Conservation (phyloP, 2,113 vertebrate species). For the Calidris pugnax region DNA sequence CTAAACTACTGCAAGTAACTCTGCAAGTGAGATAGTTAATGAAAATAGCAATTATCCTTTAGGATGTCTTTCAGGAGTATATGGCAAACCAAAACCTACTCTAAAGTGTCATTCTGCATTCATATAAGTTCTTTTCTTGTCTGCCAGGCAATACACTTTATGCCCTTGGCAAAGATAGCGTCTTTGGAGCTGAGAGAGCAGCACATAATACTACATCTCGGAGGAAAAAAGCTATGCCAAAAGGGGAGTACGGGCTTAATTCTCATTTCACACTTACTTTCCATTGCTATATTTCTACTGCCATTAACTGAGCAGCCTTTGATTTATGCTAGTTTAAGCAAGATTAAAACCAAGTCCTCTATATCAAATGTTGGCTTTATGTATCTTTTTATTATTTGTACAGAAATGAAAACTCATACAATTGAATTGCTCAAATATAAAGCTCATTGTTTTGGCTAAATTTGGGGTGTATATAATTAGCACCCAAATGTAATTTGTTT, state of each 20-base stretch:
- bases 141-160: neutral
- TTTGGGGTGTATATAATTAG: neutral
- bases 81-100: neutral
- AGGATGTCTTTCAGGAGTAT: neutral
- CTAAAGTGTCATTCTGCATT: neutral
- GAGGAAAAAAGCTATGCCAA: neutral
- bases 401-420: neutral
- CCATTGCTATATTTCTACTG: neutral
- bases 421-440: neutral
- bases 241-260: neutral
- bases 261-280: neutral
- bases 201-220: neutral
- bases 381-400: neutral
- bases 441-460: neutral
- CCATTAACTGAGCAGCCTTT: neutral
- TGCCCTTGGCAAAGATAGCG: neutral
- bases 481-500: neutral
- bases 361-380: neutral
- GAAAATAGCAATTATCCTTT: conserved; percentile 14
- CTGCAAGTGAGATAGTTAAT: neutral
- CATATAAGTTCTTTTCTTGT: neutral
- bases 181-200: neutral
- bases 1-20: neutral
- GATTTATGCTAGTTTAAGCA: neutral
- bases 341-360: neutral